Percentiles rank a stretch among this genome's conserved stretches.
Conservation (phyloP, 2,888 invertebrate species). For the Linyphia triangularis region DNA sequence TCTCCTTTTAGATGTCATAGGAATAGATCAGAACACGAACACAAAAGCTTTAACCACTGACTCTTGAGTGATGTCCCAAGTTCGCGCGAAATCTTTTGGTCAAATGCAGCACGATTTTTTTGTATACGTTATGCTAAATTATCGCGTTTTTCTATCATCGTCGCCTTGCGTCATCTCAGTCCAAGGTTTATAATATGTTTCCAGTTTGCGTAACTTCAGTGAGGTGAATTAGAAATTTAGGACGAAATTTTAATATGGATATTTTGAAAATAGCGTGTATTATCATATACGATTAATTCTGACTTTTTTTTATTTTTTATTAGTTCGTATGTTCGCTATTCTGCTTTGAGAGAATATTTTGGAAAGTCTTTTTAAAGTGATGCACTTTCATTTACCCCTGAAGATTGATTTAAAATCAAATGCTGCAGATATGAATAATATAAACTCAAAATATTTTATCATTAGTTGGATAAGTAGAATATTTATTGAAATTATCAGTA, state of each 20-base stretch:
- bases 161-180: not conserved
- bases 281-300: too few relatives aligned
- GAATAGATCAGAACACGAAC: conserved; percentile 5
- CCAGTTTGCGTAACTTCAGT: not conserved
- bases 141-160: not conserved
- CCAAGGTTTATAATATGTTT: conserved; percentile 22
- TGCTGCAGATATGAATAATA: too few relatives aligned
- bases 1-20: not conserved
- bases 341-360: not conserved
- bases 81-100: not conserved
- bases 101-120: not conserved
- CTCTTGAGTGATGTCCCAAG: conserved; percentile 4
- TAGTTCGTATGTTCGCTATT: not conserved
- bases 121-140: not conserved
- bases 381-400: too few relatives aligned
- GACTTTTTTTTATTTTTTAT: too few relatives aligned
- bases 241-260: not conserved
- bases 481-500: too few relatives aligned
- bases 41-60: not conserved
- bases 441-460: too few relatives aligned
- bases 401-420: too few relatives aligned
- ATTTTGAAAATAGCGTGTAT: not conserved
- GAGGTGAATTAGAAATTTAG: not conserved
- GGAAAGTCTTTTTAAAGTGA: too few relatives aligned
- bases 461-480: too few relatives aligned